phyloP scores from a whole-genome alignment of 2,113 vertebrate species.

The Sprattus sprattus region DNA sequence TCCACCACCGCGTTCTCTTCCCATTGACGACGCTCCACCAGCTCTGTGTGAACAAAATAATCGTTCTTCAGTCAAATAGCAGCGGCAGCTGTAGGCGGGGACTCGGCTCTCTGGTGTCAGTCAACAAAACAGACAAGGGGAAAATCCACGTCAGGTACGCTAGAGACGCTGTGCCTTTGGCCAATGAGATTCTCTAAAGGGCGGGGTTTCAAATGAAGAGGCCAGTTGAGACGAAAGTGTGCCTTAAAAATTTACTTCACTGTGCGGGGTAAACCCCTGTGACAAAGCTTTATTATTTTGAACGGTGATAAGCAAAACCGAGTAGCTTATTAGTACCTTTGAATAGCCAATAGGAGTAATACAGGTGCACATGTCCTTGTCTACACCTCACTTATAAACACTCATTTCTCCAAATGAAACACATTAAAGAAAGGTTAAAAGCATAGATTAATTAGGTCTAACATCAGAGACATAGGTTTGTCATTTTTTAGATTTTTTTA shows the following conservation, averaged over 20 bases:
- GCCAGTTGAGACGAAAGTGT: background rate
- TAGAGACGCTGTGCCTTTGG: rapidly evolving
- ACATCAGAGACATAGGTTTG: too few species aligned
- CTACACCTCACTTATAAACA: too few species aligned
- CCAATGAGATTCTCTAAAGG: conserved; percentile 50
- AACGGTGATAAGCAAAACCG: background rate
- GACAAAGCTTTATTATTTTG: background rate
- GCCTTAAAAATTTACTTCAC: background rate
- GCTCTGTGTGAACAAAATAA: conserved; percentile 79
- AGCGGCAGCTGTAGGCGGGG: conserved; percentile 69
- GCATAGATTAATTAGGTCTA: background rate
- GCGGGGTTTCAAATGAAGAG: conserved; percentile 22
- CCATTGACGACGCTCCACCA: conserved; percentile 70
- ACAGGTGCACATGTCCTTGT: background rate
- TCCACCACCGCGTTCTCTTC: conserved; percentile 62
- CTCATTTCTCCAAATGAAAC: background rate
- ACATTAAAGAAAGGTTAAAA: background rate
- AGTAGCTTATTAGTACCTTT: too few species aligned
- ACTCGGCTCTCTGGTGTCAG: conserved; percentile 49
- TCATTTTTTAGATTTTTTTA: too few species aligned
- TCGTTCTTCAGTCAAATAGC: conserved; percentile 83
- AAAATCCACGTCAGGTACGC: conserved; percentile 54
- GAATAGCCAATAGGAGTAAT: too few species aligned
- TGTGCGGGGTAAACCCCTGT: background rate
- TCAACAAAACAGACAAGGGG: conserved; percentile 64